phyloP scores from a whole-genome alignment of 2,113 vertebrate species.

The Genyomyrus donnyi region DNA sequence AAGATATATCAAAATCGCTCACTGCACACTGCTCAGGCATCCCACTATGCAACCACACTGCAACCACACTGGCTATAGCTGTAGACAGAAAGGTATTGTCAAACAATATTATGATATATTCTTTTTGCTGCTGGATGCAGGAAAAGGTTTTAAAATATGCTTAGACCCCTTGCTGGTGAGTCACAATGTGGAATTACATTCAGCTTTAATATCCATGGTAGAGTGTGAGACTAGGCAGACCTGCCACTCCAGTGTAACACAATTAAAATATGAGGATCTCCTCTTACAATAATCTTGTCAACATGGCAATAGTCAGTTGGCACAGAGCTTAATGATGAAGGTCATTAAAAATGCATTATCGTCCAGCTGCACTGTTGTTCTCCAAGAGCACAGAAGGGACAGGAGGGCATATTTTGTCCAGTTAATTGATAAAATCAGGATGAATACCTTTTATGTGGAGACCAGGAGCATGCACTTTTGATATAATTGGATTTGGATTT shows the following conservation, averaged over 20 bases:
- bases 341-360: slow-evolving; percentile 28
- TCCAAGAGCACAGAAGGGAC: neutral
- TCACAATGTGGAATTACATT: slow-evolving; percentile 7
- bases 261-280: slow-evolving; percentile 24
- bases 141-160: neutral
- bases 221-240: slow-evolving; percentile 18
- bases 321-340: slow-evolving; percentile 20
- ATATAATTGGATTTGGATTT: slow-evolving; percentile 50
- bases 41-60: neutral
- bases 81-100: neutral
- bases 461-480: slow-evolving; percentile 15
- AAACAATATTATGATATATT: neutral
- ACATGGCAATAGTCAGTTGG: slow-evolving; percentile 17
- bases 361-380: neutral
- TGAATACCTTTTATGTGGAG: slow-evolving; percentile 18
- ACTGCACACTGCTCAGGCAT: neutral
- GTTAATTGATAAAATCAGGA: slow-evolving; percentile 26
- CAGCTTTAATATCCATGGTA: slow-evolving; percentile 9
- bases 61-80: neutral
- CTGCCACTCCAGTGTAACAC: slow-evolving; percentile 27
- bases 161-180: neutral
- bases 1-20: neutral
- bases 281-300: slow-evolving; percentile 26
- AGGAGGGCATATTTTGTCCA: slow-evolving; percentile 11
- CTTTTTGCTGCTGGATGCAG: neutral